Percentiles rank a stretch among this genome's conserved stretches.
Evolutionary conservation across 2,888 invertebrate species (phyloP).

Genomic region (Opisthograptis luteolata): DNA sequence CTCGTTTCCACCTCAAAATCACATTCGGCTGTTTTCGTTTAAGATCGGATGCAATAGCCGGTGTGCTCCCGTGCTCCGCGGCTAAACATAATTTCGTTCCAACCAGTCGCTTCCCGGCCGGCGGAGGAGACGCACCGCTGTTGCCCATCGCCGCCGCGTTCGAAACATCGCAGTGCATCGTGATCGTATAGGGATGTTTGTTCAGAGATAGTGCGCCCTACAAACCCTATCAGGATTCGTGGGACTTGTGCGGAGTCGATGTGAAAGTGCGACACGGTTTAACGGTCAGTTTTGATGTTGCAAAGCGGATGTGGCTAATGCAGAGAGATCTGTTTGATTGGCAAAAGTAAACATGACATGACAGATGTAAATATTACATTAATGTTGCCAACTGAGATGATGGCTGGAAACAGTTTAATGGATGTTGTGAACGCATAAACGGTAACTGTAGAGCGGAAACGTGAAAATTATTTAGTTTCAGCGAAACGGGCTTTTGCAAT

Average conservation of each 20-base stretch:
- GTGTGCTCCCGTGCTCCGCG: constrained; percentile 80
- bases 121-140: constrained; percentile 66
- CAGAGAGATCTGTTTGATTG: constrained; percentile 72
- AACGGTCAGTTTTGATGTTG: constrained; percentile 64
- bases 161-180: constrained; percentile 71
- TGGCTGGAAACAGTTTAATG: constrained; percentile 66
- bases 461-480: constrained; percentile 68
- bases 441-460: constrained; percentile 64
- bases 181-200: constrained; percentile 77
- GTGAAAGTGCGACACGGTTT: constrained; percentile 65
- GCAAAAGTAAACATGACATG: constrained; percentile 74
- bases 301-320: constrained; percentile 66
- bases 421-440: constrained; percentile 55
- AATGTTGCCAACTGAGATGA: constrained; percentile 56
- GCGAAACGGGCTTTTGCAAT: constrained; percentile 33
- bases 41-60: constrained; percentile 82
- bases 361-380: constrained; percentile 66
- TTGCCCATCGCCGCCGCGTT: constrained; percentile 58
- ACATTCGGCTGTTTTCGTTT: constrained; percentile 79
- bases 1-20: constrained; percentile 75
- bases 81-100: constrained; percentile 81
- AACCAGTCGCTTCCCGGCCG: constrained; percentile 77
- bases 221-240: constrained; percentile 66
- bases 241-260: constrained; percentile 55
- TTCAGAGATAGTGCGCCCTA: constrained; percentile 73